phyloP scores from a whole-genome alignment of 2,113 vertebrate genomes.

The Myocastor coypus region DNA sequence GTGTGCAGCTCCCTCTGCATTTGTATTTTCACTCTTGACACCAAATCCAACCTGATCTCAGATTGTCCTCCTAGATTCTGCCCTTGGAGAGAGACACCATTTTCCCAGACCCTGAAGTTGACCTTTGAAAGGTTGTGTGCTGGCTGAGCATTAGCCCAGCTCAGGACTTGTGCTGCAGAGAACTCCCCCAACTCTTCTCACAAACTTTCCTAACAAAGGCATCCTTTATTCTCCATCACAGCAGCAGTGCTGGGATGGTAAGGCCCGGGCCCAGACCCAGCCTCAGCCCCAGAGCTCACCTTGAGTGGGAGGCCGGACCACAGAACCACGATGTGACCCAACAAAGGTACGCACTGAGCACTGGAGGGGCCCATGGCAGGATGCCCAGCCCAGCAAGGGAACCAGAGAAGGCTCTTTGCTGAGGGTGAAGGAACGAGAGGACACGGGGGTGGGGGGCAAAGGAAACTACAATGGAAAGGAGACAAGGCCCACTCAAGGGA shows the following conservation, averaged over 20 bases:
- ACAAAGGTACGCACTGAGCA: accelerated
- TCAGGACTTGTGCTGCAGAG: neutral
- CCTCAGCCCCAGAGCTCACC: neutral
- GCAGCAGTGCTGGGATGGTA: accelerated
- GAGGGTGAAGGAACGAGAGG: neutral
- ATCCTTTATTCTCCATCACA: accelerated
- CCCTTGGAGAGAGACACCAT: neutral
- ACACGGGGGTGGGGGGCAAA: neutral
- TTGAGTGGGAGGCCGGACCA: accelerated
- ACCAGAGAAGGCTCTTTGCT: neutral
- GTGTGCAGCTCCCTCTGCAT: neutral
- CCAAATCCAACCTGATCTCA: neutral
- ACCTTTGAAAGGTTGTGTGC: neutral
- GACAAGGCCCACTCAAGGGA: neutral
- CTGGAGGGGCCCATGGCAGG: neutral
- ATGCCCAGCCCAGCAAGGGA: neutral
- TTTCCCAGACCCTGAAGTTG: neutral
- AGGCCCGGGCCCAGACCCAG: neutral
- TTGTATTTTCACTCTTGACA: neutral
- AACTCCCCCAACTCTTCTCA: neutral
- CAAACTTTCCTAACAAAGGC: accelerated
- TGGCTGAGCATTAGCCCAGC: neutral
- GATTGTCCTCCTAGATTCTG: neutral
- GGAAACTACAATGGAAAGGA: neutral
- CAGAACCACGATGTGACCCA: accelerated